A percentile compares a stretch with the other conserved stretches of the same genome.
Conservation (phyloP, 2,888 invertebrate genomes). For the Trichacis sp. region DNA sequence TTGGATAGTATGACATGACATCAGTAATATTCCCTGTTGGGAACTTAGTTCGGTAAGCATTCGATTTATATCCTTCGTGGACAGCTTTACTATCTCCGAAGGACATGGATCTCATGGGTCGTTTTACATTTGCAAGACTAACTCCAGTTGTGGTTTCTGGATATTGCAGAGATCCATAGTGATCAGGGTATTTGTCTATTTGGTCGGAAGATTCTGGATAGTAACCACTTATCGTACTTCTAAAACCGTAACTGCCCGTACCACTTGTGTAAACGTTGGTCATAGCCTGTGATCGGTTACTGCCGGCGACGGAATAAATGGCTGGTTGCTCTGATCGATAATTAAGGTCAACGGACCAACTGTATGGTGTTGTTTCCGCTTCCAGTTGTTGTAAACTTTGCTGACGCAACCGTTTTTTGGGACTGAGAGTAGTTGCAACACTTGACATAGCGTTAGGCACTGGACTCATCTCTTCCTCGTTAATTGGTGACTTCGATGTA, state of each 20-base stretch:
- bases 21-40: conserved; percentile 81
- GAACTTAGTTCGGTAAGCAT: conserved; percentile 77
- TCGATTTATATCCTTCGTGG: conserved; percentile 76
- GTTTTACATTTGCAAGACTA: conserved; percentile 55
- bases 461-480: conserved; percentile 68
- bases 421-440: conserved; percentile 68
- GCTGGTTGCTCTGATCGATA: conserved; percentile 74
- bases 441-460: conserved; percentile 72
- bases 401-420: conserved; percentile 67
- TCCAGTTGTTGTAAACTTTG: conserved; percentile 58
- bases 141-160: conserved; percentile 63
- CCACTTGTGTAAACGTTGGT: conserved; percentile 82
- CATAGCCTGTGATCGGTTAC: conserved; percentile 78
- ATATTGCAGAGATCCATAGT: conserved; percentile 67
- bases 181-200: conserved; percentile 67
- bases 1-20: conserved; percentile 85
- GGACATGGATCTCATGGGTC: conserved; percentile 55
- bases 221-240: conserved; percentile 71
- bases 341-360: conserved; percentile 66
- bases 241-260: conserved; percentile 73
- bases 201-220: conserved; percentile 79
- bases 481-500: conserved; percentile 71
- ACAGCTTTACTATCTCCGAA: conserved; percentile 73
- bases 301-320: conserved; percentile 82
- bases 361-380: conserved; percentile 54